Conservation (phyloP, 2,797 vertebrate species). For the Morelia viridis region DNA sequence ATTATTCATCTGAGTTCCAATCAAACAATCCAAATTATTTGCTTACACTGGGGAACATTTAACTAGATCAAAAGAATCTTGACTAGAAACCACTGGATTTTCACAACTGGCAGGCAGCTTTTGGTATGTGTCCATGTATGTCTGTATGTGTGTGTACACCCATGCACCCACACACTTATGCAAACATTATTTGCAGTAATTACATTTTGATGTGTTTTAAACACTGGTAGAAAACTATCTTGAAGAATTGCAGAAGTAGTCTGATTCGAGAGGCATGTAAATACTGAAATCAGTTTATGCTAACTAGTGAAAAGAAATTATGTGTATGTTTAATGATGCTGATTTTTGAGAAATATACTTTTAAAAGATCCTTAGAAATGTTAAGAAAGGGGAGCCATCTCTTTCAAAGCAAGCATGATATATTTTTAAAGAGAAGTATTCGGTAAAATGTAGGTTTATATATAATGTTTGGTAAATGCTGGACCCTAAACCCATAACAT, state of each 20-base stretch:
- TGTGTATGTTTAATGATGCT: no score
- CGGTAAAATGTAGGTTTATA: neutral
- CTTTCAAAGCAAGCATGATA: constrained; percentile 22
- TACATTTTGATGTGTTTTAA: constrained; percentile 66
- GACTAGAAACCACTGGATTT: constrained; percentile 65
- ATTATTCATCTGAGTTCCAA: constrained; percentile 78
- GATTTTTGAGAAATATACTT: constrained; percentile 39
- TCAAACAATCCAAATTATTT: constrained; percentile 79
- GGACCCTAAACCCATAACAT: neutral
- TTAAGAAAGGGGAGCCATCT: constrained; percentile 22
- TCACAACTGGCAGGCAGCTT: constrained; percentile 41
- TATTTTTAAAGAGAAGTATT: constrained; percentile 13
- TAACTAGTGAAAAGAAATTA: neutral
- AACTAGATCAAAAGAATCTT: constrained; percentile 71
- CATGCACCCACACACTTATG: neutral
- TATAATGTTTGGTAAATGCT: constrained; percentile 40
- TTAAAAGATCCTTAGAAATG: constrained; percentile 19
- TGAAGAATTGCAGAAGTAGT: constrained; percentile 68
- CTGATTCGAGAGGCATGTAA: constrained; percentile 49
- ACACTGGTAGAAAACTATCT: constrained; percentile 41
- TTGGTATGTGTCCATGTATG: neutral
- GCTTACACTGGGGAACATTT: constrained; percentile 70
- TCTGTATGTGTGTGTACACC: neutral
- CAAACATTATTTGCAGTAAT: constrained; percentile 65
- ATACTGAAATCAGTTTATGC: constrained; percentile 53